These are phyloP conservation scores for Moxostoma hubbsi DNA, from an alignment of 2,797 vertebrate species.

Conservation along the genomic window DNA sequence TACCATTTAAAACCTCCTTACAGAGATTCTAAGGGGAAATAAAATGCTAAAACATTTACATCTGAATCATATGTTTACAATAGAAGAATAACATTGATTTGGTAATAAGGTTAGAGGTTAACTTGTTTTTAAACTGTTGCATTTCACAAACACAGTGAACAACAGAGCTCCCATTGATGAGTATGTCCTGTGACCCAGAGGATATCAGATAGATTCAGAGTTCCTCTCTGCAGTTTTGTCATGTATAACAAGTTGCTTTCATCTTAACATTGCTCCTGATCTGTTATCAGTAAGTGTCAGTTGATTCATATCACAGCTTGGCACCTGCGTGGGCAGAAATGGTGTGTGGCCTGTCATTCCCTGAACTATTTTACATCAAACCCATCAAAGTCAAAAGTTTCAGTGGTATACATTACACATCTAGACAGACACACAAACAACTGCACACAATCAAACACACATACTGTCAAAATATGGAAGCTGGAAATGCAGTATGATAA, in stretches of 20 bases:
- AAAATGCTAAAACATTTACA: slow-evolving; percentile 32
- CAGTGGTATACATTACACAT: background rate
- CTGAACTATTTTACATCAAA: background rate
- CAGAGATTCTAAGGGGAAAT: slow-evolving; percentile 35
- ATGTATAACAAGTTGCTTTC: background rate
- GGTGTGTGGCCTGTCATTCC: slow-evolving; percentile 23
- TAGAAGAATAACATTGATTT: slow-evolving; percentile 29
- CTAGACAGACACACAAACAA: background rate
- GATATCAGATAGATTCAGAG: background rate
- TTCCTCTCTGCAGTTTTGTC: background rate
- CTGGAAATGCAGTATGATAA: slow-evolving; percentile 3
- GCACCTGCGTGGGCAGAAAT: slow-evolving; percentile 4
- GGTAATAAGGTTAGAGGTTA: slow-evolving; percentile 40
- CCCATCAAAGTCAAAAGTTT: background rate
- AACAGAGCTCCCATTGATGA: slow-evolving; percentile 22
- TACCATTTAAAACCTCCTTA: slow-evolving; percentile 34
- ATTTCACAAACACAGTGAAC: no score
- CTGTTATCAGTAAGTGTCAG: slow-evolving; percentile 21
- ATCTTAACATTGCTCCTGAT: background rate
- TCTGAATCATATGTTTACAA: slow-evolving; percentile 46
- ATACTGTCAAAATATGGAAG: slow-evolving; percentile 16
- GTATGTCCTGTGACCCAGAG: background rate
- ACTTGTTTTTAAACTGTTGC: slow-evolving; percentile 8
- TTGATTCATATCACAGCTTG: slow-evolving; percentile 12
- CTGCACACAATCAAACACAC: background rate